Base-by-base conservation (phyloP, 2,888 invertebrate genomes). In the Drosophila testacea region DNA sequence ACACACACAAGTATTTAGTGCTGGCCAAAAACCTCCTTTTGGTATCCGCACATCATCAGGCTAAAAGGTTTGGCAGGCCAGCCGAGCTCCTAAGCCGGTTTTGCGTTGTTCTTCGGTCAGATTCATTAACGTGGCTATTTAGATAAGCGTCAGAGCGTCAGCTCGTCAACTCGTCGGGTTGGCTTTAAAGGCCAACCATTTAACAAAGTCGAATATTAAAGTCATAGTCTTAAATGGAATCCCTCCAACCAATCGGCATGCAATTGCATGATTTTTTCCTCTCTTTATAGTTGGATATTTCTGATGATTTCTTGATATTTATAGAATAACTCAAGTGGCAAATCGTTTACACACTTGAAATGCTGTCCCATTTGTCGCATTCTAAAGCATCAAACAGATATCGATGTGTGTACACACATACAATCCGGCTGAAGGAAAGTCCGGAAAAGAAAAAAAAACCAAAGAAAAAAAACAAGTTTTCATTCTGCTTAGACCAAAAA, bases 301-400 rank as follows among this genome's bases (percentile, higher is more conserved):
- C 68, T 73, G 83, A 82, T 82, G 88, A 85, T 79, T 88, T 86
- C 77, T 79, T 77, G 83, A 88, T 90, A 88, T 90, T 82, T 86
- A 89, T 90, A 88, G 87, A 90, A 81, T 78, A 85, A 90, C 83
- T 91, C 83, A 88, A 91, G 91, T 88, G 90, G 86, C 88, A 91
- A 91, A 91, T 91, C 90, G 88, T 88, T 91, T 90, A 88, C 88
- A 89, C 90, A 90, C 87, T 87, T 83, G 77, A 84, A 89, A 83
- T 83, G 81, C 77, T 86, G 83, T 74, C 74, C 77, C 84, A 87
- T 83, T 83, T 76, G 79, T 81, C 70, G 87, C 81, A 75, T 83
- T 71, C 71, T 64, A 65, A 69, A 66, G 75, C 72, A 76, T 80
- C 80, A 75, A 75, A 74, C 64, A 77, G 69, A 65, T 77, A 56